Evolutionary conservation across 2,888 invertebrate species (phyloP).

Genomic region (Rotaria macrura): DNA sequence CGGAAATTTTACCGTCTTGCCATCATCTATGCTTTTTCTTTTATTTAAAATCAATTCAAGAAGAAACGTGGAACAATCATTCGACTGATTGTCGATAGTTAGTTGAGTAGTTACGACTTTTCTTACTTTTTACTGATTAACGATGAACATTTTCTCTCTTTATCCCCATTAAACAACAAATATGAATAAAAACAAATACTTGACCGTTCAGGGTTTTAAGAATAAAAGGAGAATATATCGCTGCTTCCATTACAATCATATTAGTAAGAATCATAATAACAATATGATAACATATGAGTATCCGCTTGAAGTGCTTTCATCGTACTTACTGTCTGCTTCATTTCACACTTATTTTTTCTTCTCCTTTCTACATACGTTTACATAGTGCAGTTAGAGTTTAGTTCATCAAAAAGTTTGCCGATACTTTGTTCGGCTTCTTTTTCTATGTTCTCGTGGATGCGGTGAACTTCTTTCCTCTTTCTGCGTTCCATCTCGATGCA

Average conservation of each 20-base stretch:
- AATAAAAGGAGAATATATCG: too few species aligned
- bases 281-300: too few species aligned
- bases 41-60: neutral
- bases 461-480: neutral
- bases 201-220: neutral
- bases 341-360: neutral
- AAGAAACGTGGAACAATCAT: neutral
- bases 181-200: neutral
- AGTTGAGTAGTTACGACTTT: neutral
- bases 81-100: neutral
- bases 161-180: neutral
- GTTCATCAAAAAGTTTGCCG: neutral
- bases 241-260: neutral
- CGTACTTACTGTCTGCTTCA: neutral
- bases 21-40: neutral
- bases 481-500: neutral
- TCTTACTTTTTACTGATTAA: neutral
- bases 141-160: neutral
- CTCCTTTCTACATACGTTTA: neutral
- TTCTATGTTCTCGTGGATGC: neutral
- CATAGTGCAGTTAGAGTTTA: neutral
- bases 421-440: neutral
- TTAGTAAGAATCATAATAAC: neutral
- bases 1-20: neutral
- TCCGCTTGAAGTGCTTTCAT: neutral